phyloP scores from a whole-genome alignment of 2,888 invertebrate species.

The Pandemis heparana region DNA sequence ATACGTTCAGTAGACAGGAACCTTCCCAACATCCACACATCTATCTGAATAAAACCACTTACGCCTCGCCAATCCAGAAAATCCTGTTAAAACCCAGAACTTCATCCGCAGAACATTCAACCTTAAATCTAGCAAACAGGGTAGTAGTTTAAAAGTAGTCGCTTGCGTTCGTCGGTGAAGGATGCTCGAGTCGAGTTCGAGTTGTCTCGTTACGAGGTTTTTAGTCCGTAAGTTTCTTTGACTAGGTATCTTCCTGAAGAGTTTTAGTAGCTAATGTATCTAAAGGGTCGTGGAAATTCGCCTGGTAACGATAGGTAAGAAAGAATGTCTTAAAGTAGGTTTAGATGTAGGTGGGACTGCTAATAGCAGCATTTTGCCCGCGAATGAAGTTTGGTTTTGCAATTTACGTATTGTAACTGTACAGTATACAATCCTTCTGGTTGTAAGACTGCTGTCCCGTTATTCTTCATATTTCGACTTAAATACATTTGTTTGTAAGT shows the following conservation, averaged over 20 bases:
- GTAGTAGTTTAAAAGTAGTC: neutral
- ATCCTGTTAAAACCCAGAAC: constrained; percentile 13
- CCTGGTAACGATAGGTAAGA: neutral
- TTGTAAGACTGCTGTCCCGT: no score
- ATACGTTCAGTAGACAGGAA: neutral
- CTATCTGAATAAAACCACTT: neutral
- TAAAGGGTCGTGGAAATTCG: neutral
- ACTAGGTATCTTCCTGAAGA: neutral
- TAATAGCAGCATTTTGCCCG: no score
- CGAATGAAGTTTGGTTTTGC: no score
- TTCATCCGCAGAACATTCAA: neutral
- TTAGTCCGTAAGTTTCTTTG: constrained; percentile 5
- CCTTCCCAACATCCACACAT: neutral
- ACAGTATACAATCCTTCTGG: no score
- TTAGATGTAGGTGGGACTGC: no score
- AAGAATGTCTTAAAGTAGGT: neutral
- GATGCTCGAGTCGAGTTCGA: neutral
- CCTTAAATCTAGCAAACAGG: neutral
- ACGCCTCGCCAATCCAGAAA: constrained; percentile 11
- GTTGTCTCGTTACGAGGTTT: neutral
- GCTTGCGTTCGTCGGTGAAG: neutral
- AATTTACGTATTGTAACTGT: no score
- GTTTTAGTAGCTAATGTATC: constrained; percentile 4
- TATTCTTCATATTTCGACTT: no score
- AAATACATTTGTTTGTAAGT: no score